These are phyloP conservation scores for Benitochromis conjunctus DNA, from an alignment of 2,113 vertebrate species.

Conservation along the genomic window DNA sequence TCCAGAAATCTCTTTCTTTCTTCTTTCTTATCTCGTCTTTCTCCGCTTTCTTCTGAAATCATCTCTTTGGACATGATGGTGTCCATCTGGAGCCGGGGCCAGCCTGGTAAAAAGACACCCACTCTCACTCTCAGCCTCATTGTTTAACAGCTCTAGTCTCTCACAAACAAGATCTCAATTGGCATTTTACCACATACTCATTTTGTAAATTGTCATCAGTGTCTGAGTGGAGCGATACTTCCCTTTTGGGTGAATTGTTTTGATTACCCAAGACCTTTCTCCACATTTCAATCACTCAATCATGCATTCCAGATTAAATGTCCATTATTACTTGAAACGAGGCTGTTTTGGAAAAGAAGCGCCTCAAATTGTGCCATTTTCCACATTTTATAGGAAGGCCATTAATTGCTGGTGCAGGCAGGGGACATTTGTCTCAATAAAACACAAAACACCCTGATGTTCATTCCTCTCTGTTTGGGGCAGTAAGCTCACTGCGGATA, in stretches of 20 bases:
- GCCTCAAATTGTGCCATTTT: conserved; percentile 36
- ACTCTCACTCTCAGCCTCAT: not conserved
- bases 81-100: conserved; percentile 34
- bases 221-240: not conserved
- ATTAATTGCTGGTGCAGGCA: conserved; percentile 66
- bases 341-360: conserved; percentile 20
- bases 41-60: conserved; percentile 7
- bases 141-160: conserved; percentile 30
- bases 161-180: conserved; percentile 33
- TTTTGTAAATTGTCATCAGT: conserved; percentile 38
- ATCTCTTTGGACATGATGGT: conserved; percentile 26
- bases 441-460: conserved; percentile 61
- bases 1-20: conserved; percentile 4
- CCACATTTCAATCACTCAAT: conserved; percentile 21
- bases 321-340: conserved; percentile 33
- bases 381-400: conserved; percentile 44
- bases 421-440: conserved; percentile 75
- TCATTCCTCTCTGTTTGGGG: conserved; percentile 63
- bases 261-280: conserved; percentile 23
- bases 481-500: conserved; percentile 45
- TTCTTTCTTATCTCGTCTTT: conserved; percentile 2
- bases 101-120: not conserved
- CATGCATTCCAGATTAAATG: conserved; percentile 24
- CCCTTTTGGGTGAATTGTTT: conserved; percentile 27
- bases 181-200: conserved; percentile 16